Percentiles rank a stretch among this genome's conserved stretches.
Evolutionary conservation across 1,140 invertebrate species (phyloP).

Genomic region (Galendromus occidentalis): DNA sequence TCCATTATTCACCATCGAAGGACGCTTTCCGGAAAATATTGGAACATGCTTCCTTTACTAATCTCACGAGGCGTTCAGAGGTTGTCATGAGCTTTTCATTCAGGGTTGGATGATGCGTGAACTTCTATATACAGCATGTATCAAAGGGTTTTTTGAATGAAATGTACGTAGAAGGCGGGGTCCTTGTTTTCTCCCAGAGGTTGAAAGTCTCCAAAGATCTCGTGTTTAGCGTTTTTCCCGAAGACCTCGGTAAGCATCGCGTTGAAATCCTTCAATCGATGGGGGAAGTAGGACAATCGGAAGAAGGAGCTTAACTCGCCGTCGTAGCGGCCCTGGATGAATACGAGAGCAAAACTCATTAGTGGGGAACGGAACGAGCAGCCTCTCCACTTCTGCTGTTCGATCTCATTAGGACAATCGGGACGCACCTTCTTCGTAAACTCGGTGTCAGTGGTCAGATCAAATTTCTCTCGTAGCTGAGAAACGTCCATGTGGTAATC

Average conservation of each 20-base stretch:
- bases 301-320: conserved; percentile 34
- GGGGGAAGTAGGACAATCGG: conserved; percentile 63
- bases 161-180: conserved; percentile 63
- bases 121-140: too few species aligned
- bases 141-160: conserved; percentile 40
- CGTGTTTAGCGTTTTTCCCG: conserved; percentile 39
- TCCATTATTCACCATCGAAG: too few species aligned
- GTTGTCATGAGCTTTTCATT: too few species aligned
- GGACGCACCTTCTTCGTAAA: conserved; percentile 23
- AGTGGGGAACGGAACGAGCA: conserved; percentile 11
- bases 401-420: background rate
- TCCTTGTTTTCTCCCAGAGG: conserved; percentile 37
- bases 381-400: background rate
- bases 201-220: conserved; percentile 60
- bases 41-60: too few species aligned
- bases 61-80: too few species aligned
- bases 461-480: conserved; percentile 20
- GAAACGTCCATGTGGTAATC: conserved; percentile 50
- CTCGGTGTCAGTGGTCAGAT: conserved; percentile 21
- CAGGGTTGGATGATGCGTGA: too few species aligned
- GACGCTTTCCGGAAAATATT: too few species aligned
- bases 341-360: conserved; percentile 18
- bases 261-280: conserved; percentile 46
- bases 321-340: conserved; percentile 30
- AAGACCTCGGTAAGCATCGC: conserved; percentile 48